phyloP scores from a whole-genome alignment of 2,888 invertebrate species.

The Cantharis nigra region DNA sequence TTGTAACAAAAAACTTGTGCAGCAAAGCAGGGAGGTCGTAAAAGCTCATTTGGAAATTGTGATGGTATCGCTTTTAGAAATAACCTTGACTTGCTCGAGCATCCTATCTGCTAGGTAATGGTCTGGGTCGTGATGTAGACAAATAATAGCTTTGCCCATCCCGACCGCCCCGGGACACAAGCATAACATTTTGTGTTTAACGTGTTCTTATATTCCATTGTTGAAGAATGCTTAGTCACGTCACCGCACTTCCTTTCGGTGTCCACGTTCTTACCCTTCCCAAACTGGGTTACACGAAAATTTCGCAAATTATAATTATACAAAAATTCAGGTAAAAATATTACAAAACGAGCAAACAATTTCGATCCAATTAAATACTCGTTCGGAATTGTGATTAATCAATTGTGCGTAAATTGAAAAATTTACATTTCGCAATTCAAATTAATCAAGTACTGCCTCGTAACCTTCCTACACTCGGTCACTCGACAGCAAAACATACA shows the following conservation, averaged over 20 bases:
- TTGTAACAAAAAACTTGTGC: background rate
- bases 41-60: background rate
- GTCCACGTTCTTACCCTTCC: conserved; percentile 16
- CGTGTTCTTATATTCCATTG: conserved; percentile 33
- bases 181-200: conserved; percentile 28
- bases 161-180: conserved; percentile 34
- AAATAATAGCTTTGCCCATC: conserved; percentile 36
- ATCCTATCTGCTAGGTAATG: conserved; percentile 33
- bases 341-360: background rate
- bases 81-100: conserved; percentile 38
- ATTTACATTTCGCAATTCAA: background rate
- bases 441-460: background rate
- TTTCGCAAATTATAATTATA: background rate
- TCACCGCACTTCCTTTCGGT: conserved; percentile 35
- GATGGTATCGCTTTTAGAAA: conserved; percentile 21
- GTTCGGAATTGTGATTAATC: background rate
- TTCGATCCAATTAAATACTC: background rate
- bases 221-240: conserved; percentile 37
- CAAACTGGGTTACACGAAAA: background rate
- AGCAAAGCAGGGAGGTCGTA: background rate
- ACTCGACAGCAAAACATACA: background rate
- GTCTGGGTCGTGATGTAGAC: conserved; percentile 37
- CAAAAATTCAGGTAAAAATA: background rate
- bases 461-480: background rate
- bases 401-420: background rate